Conservation (phyloP, 2,888 invertebrate species). For the Erpobdella octoculata region DNA sequence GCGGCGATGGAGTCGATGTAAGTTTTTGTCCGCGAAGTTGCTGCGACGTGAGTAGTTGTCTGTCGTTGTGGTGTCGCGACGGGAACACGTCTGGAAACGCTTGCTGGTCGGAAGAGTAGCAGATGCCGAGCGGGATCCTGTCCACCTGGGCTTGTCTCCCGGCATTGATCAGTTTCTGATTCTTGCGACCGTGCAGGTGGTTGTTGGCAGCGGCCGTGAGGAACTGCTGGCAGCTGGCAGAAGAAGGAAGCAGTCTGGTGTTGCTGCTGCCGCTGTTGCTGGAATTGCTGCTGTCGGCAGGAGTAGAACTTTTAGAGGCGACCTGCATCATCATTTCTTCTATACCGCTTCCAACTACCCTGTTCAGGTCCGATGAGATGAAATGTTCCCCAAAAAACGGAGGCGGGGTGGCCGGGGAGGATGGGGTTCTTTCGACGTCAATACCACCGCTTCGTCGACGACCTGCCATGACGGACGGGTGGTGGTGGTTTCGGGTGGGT, state of each 20-base stretch:
- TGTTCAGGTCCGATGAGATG: background rate
- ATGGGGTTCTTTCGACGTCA: background rate
- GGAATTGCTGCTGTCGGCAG: conserved; percentile 27
- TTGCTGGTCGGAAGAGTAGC: conserved; percentile 1
- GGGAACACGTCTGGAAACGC: background rate
- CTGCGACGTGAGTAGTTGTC: conserved; percentile 11
- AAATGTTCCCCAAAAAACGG: background rate
- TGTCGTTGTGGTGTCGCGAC: background rate
- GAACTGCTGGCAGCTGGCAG: background rate
- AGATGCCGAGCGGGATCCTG: conserved; percentile 17
- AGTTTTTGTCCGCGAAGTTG: conserved; percentile 14
- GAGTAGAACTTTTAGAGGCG: conserved; percentile 20
- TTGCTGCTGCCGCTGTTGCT: conserved; percentile 24
- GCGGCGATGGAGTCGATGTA: background rate
- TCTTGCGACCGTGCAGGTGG: background rate
- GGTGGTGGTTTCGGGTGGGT: conserved; percentile 13
- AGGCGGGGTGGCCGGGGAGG: conserved; percentile 15
- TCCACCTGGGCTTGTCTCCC: background rate
- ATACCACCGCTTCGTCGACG: conserved; percentile 21
- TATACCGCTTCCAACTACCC: background rate
- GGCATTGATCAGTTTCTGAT: background rate
- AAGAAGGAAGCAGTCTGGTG: conserved; percentile 18
- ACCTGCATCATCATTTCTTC: conserved; percentile 5
- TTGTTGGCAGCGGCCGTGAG: background rate
- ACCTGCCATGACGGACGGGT: background rate